phyloP scores from a whole-genome alignment of 2,888 invertebrate genomes.

The Xestia sexstrigata region DNA sequence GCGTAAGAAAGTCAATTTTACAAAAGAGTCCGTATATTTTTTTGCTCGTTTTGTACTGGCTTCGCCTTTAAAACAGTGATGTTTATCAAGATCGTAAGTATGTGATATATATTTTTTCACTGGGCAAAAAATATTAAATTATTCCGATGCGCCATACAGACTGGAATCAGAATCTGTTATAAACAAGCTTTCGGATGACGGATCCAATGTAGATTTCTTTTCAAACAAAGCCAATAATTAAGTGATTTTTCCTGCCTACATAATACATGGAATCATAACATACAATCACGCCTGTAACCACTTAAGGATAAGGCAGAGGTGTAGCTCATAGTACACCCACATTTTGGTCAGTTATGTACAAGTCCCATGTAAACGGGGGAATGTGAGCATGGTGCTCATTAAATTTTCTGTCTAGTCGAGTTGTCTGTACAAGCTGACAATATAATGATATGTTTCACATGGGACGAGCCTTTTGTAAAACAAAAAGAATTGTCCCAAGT shows the following conservation, averaged over 20 bases:
- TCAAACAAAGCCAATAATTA: too few relatives aligned
- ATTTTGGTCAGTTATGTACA: not conserved
- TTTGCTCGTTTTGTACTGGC: not conserved
- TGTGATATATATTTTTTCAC: not conserved
- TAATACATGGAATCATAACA: not conserved
- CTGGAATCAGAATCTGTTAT: not conserved
- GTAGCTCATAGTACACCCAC: not conserved
- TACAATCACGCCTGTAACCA: not conserved
- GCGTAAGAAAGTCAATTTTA: not conserved
- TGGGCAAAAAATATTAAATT: not conserved
- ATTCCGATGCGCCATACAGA: too few relatives aligned
- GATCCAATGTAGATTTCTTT: too few relatives aligned
- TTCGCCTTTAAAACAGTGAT: not conserved
- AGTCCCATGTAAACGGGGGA: not conserved
- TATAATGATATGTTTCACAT: slow-evolving; percentile 23
- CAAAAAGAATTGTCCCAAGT: slow-evolving; percentile 41
- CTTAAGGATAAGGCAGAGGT: not conserved
- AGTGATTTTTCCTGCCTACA: too few relatives aligned
- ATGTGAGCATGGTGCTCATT: not conserved
- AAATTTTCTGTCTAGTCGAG: not conserved
- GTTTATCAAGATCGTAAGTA: not conserved
- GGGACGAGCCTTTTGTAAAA: slow-evolving; percentile 1
- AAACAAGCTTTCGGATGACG: not conserved
- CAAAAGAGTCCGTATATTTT: not conserved
- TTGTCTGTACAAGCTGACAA: slow-evolving; percentile 9